These are phyloP conservation scores for Dendrocincla fuliginosa DNA, from an alignment of 2,797 vertebrate species.

Conservation along the genomic window DNA sequence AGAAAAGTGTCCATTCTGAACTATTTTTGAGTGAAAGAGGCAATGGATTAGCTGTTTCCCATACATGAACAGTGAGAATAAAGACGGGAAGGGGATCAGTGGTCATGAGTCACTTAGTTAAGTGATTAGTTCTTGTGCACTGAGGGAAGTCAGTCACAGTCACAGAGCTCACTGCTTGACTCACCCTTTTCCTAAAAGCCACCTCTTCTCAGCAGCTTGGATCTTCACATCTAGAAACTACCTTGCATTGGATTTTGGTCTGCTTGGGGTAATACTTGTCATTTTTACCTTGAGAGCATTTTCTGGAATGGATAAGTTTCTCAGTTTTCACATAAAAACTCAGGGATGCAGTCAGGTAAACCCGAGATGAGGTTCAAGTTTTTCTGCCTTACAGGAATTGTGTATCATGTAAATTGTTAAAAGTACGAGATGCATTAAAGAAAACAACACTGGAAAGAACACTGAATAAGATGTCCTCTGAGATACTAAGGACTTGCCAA, in stretches of 20 bases:
- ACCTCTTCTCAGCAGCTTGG: not conserved
- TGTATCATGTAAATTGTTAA: not conserved
- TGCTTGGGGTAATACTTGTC: not conserved
- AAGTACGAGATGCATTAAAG: not conserved
- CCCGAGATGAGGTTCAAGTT: not conserved
- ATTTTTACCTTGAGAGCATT: not conserved
- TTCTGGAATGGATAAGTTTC: not conserved
- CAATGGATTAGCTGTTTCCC: not conserved
- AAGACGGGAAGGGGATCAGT: not conserved
- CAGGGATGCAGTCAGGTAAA: not conserved
- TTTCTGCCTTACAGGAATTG: accelerated
- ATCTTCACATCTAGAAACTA: not conserved
- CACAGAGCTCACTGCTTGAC: not conserved
- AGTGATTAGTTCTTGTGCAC: not conserved
- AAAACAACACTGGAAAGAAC: not conserved
- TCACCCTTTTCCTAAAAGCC: not conserved
- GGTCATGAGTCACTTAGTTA: not conserved
- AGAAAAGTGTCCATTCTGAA: not conserved
- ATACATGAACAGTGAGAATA: not conserved
- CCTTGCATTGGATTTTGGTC: not conserved
- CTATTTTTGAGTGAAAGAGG: not conserved
- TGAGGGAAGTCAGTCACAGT: not conserved
- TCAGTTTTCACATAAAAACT: not conserved
- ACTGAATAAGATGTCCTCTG: not conserved
- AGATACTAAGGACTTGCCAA: not conserved